Conservation (phyloP, 2,797 vertebrate genomes). For the Xenopus petersii region DNA sequence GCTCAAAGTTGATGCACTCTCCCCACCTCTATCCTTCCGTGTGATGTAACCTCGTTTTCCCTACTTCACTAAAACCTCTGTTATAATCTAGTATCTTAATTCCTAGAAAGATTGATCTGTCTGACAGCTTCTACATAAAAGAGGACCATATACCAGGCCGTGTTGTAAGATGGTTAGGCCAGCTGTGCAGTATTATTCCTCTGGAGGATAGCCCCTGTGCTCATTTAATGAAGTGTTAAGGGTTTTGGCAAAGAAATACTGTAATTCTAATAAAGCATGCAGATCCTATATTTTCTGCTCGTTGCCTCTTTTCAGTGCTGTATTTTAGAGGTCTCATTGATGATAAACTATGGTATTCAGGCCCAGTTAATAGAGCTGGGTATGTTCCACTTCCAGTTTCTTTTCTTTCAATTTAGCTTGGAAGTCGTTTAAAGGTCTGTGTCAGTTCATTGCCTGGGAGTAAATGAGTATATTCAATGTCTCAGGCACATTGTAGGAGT, state of each 20-base stretch:
- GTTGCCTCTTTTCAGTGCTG: no score
- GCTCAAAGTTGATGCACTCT: background rate
- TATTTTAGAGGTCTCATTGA: no score
- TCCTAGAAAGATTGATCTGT: slow-evolving; percentile 9
- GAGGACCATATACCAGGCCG: background rate
- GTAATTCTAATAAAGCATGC: no score
- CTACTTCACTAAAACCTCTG: slow-evolving; percentile 13
- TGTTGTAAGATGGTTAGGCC: slow-evolving; percentile 15
- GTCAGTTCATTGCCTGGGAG: background rate
- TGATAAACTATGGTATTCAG: no score
- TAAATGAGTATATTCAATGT: background rate
- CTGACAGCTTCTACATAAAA: slow-evolving; percentile 4
- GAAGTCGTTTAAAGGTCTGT: background rate
- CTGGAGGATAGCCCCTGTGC: background rate
- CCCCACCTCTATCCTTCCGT: background rate
- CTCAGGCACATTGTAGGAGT: background rate
- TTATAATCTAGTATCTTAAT: background rate
- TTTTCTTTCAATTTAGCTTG: background rate
- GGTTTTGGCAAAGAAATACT: background rate
- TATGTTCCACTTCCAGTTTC: background rate
- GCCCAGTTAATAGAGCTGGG: background rate
- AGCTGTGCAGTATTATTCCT: slow-evolving; percentile 7
- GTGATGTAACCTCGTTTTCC: background rate
- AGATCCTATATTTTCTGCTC: no score
- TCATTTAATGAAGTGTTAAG: slow-evolving; percentile 11